Evolutionary conservation across 2,797 vertebrate species (phyloP), one percentile per base, ranked within the genome.

Genomic region (Pseudomugil tenellus): DNA sequence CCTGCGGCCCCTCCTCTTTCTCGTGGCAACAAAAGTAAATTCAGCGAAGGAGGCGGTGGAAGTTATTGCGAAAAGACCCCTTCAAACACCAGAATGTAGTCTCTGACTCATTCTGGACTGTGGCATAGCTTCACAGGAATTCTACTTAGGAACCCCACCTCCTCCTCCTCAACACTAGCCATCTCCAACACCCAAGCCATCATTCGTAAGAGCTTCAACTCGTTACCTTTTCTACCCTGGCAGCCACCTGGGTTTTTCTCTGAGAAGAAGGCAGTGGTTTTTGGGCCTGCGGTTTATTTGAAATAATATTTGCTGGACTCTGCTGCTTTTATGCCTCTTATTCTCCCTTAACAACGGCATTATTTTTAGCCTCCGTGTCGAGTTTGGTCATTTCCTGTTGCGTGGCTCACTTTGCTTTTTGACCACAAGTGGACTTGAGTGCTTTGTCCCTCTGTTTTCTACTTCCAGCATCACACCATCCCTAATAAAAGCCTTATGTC

Each of bases 301-400:
- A 81, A 92, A 93, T 91, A 92, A 93, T 94, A 92, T 93, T 94
- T 93, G 87, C 86, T 88, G 88, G 89, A 87, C 89, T 86, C 71
- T 67, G 49, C 83, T 79, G 89, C 83, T 87, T 91, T 88, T 87
- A 84, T 70, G 63, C 70, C 81, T 76, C 84, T 39, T 80, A 79
- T 90, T 90, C 92, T 89, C 82, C 86, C 88, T 82, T 83, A 92
- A 94, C 92, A 93, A 91, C 88, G 59, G 64, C 83, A 81, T 92
- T 93, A 94, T 93, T 93, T 94, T 93, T 93, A 93, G 92, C 87
- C 80, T 54, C 63, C 39, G 71, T 28, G 72, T 78, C 53, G 68
- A 84, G 85, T 92, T 92, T 82, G 87, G 92, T 93, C 90, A 92
- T 91, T 93, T 93, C 92, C 93, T 94, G 91, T 86, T 78, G 83